Conservation (phyloP, 2,113 vertebrate species). For the Brienomyrus brachyistius region DNA sequence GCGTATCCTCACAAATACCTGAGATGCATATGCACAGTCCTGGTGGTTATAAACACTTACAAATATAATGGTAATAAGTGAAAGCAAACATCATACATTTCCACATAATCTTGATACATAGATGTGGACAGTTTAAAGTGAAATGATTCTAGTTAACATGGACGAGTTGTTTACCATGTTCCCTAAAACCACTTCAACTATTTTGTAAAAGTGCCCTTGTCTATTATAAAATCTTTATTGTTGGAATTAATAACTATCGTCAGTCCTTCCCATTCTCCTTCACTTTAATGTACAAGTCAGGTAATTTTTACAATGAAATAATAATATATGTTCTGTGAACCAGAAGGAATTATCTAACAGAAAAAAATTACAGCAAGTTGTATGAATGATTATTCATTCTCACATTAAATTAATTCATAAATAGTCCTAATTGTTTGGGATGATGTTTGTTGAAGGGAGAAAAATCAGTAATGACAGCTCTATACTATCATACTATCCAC, state of each 20-base stretch:
- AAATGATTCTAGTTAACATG: neutral
- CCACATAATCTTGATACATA: neutral
- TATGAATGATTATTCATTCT: neutral
- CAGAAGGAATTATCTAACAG: neutral
- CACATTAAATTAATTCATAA: slow-evolving; percentile 2
- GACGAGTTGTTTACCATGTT: neutral
- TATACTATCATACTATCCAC: neutral
- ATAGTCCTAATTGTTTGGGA: neutral
- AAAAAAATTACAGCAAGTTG: neutral
- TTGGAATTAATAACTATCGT: neutral
- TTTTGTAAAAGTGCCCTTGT: neutral
- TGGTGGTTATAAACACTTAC: neutral
- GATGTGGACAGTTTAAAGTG: neutral
- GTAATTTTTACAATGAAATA: neutral
- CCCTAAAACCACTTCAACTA: neutral
- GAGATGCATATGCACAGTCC: neutral
- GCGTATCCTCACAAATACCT: neutral
- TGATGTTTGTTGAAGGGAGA: neutral
- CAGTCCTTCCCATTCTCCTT: neutral
- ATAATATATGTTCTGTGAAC: neutral
- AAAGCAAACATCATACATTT: neutral
- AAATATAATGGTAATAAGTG: neutral
- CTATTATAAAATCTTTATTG: neutral
- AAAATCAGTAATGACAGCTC: neutral
- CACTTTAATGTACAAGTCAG: neutral